phyloP scores from a whole-genome alignment of 2,113 vertebrate species.

The Anguilla japonica region DNA sequence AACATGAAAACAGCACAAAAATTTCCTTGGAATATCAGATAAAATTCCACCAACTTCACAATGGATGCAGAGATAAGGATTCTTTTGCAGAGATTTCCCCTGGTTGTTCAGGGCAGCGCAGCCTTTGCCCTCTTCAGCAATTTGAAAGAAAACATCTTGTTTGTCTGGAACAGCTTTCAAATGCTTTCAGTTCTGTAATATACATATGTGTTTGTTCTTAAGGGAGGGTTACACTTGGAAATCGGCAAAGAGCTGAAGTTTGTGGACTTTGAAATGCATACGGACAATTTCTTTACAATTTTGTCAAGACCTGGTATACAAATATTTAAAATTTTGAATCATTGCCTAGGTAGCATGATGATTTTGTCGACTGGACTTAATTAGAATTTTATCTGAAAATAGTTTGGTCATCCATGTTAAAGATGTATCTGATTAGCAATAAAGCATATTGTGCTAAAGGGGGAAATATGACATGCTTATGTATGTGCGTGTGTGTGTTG shows the following conservation, averaged over 20 bases:
- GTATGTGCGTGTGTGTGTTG: no score
- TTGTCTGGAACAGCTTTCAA: background rate
- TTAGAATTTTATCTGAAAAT: background rate
- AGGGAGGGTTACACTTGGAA: no score
- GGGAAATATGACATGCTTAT: no score
- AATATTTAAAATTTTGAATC: background rate
- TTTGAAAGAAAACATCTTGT: conserved; percentile 15
- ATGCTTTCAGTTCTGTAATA: background rate
- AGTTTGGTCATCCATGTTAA: background rate
- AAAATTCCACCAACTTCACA: conserved; percentile 1
- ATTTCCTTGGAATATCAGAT: conserved; percentile 11
- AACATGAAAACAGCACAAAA: background rate
- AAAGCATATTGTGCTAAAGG: background rate
- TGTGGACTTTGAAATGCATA: no score
- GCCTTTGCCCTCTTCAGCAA: background rate
- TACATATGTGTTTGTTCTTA: no score
- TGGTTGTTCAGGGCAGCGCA: background rate
- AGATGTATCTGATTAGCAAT: background rate
- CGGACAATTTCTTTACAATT: background rate
- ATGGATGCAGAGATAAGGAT: background rate
- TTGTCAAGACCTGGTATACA: background rate
- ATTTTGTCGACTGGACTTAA: background rate
- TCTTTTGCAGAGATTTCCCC: background rate
- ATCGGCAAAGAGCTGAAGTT: no score
- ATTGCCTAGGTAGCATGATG: no score